A percentile compares a stretch with the other conserved stretches of the same genome.
Evolutionary conservation across 2,113 vertebrate genomes (phyloP).

Genomic region (Ginglymostoma cirratum): DNA sequence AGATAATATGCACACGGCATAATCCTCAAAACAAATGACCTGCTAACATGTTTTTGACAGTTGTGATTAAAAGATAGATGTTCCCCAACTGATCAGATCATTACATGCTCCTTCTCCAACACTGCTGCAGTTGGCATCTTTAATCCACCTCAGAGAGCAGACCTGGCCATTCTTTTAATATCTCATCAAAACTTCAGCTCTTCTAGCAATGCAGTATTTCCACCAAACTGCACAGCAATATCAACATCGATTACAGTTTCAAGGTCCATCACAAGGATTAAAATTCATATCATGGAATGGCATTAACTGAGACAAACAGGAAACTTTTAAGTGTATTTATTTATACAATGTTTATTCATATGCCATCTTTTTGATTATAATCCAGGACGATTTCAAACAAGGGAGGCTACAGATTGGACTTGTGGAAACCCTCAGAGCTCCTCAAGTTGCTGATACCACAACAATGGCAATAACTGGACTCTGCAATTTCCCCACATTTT

Average conservation of each 20-base stretch:
- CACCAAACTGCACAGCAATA: neutral
- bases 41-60: neutral
- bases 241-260: neutral
- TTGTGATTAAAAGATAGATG: neutral
- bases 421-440: neutral
- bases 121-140: neutral
- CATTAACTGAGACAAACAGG: neutral
- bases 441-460: slow-evolving; percentile 18
- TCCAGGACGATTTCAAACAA: neutral
- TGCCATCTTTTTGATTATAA: neutral
- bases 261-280: neutral
- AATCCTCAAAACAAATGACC: neutral
- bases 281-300: neutral
- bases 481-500: neutral
- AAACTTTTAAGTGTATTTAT: neutral
- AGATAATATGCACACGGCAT: neutral
- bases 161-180: neutral
- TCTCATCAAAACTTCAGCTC: neutral
- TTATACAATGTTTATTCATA: neutral
- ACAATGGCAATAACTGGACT: neutral
- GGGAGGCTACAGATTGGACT: neutral
- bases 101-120: neutral
- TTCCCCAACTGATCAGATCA: neutral
- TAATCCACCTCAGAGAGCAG: neutral
- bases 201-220: neutral